Percentiles rank a stretch among this genome's conserved stretches.
phyloP scores from a whole-genome alignment of 2,113 vertebrate genomes.

The Stictonetta naevosa region DNA sequence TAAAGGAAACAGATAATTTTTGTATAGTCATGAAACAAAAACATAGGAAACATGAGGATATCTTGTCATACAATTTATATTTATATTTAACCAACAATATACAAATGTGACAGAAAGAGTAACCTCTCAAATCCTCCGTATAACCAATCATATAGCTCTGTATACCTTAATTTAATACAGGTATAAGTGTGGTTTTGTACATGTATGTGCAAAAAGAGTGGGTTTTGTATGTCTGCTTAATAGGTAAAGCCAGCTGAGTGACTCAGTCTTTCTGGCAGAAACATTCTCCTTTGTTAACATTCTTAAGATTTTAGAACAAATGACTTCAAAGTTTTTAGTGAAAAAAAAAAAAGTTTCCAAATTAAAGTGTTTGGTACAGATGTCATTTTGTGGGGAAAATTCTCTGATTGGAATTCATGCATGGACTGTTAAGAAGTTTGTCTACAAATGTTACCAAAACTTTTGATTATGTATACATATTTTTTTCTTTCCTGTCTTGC shows the following conservation, averaged over 20 bases:
- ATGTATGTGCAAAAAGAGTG: neutral
- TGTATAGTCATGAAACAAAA: neutral
- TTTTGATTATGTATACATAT: neutral
- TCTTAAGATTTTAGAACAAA: slow-evolving; percentile 1
- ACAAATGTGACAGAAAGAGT: neutral
- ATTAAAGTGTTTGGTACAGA: neutral
- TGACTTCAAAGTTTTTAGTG: neutral
- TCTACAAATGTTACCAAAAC: neutral
- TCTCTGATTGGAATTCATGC: neutral
- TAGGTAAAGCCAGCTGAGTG: neutral
- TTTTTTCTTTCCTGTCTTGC: neutral
- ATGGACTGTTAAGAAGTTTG: neutral
- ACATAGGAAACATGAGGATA: neutral
- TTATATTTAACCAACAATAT: neutral
- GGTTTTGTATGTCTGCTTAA: neutral
- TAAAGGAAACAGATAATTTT: neutral
- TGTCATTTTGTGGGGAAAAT: neutral
- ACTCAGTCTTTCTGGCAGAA: slow-evolving; percentile 35
- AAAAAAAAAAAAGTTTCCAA: neutral
- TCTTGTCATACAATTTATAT: neutral
- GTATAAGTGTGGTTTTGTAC: neutral
- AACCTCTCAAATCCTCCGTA: neutral
- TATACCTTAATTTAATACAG: neutral
- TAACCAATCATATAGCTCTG: neutral
- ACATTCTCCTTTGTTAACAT: neutral